Evolutionary conservation across 2,888 invertebrate genomes (phyloP).

Genomic region (Ctena decussata): DNA sequence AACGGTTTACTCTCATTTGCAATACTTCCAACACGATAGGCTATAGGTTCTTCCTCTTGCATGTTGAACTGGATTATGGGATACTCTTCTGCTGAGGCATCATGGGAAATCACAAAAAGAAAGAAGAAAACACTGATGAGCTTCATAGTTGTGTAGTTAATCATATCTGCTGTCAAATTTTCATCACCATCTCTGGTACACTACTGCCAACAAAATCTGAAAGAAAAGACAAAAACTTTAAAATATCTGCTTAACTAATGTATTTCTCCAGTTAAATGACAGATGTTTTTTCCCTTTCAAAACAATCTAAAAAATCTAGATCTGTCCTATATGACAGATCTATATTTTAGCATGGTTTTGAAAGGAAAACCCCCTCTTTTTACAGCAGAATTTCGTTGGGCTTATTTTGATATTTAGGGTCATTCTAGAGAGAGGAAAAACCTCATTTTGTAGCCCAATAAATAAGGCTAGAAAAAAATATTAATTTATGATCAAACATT

Average conservation of each 20-base stretch:
- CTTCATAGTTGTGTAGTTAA: constrained; percentile 4
- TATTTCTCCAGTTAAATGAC: too few species aligned
- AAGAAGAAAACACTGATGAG: constrained; percentile 20
- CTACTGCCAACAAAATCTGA: not conserved
- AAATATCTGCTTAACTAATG: too few species aligned
- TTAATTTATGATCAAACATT: not conserved
- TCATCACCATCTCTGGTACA: not conserved
- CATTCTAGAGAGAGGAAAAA: too few species aligned
- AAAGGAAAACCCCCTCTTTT: too few species aligned
- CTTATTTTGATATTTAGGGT: too few species aligned
- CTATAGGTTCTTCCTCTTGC: constrained; percentile 57
- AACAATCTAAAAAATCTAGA: too few species aligned
- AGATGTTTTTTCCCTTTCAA: too few species aligned
- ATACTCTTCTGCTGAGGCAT: not conserved
- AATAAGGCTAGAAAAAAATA: not conserved
- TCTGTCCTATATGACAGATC: too few species aligned
- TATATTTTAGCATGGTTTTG: too few species aligned
- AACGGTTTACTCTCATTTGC: constrained; percentile 46
- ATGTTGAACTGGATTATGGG: constrained; percentile 57
- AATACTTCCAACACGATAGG: constrained; percentile 62
- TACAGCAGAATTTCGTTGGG: too few species aligned
- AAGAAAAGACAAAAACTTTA: not conserved
- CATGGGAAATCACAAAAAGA: not conserved
- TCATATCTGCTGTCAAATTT: not conserved
- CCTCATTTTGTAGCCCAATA: too few species aligned